Evolutionary conservation across 2,888 invertebrate genomes (phyloP), one percentile per base, ranked within the genome.

Genomic region (Drosophila meridiana): DNA sequence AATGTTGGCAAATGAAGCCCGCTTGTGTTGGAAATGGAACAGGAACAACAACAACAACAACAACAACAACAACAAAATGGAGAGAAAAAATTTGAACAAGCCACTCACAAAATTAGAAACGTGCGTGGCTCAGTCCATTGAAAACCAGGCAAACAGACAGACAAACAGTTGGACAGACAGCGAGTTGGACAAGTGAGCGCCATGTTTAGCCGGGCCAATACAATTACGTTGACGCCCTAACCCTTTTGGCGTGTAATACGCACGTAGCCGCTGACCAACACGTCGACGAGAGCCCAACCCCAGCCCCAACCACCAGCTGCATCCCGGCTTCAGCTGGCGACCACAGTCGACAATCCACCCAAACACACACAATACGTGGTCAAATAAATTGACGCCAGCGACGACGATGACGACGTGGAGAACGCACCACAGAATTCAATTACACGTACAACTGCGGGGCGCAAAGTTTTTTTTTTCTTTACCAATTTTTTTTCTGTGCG

Each of bases 71-170:
- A 13, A n/a, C 32, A 32, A 9, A 40, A 52, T 65, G 60, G 28
- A 20, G 30, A 34, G 59, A 65, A 68, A 67, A 73, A 70, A 73
- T 77, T 72, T 78, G 76, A 78, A 82, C 79, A 89, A 89, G 85
- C 83, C 89, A 87, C 87, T 85, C 87, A 87, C 86, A 85, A 88
- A 87, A 89, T 89, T 89, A 81, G 85, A 84, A 84, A 88, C 83
- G 83, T 84, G 83, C 89, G 83, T 88, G 66, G 60, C 61, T 45
- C 69, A 61, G 69, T 83, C 73, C 72, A 70, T 82, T 66, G 56
- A 28, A 65, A 53, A 56, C 50, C 66, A 47, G 8, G 32, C 30
- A 61, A 45, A 60, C 60, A 68, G 79, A 64, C 71, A 76, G 76
- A 76, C 85, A 50, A 43, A 59, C 45, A 59, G 66, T 40, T 30